phyloP scores from a whole-genome alignment of 1,140 invertebrate species.

The Notospermus geniculatus region DNA sequence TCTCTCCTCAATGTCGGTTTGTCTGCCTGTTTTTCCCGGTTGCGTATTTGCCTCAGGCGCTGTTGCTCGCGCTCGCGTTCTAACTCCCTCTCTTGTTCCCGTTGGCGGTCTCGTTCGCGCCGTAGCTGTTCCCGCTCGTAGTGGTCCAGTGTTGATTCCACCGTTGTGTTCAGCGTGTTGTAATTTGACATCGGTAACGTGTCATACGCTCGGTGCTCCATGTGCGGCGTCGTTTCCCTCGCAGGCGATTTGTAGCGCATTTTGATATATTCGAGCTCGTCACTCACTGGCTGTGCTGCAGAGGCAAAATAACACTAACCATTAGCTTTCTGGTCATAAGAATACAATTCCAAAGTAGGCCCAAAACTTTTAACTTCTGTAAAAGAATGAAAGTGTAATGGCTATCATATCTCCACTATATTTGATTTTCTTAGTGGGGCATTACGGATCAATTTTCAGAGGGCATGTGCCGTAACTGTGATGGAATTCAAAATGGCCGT shows the following conservation, averaged over 20 bases:
- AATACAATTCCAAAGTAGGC: too few relatives aligned
- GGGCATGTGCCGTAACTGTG: too few relatives aligned
- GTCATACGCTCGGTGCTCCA: slow-evolving; percentile 25
- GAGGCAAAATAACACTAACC: too few relatives aligned
- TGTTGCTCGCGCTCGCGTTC: slow-evolving; percentile 17
- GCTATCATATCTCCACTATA: too few relatives aligned
- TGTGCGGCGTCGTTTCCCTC: slow-evolving; percentile 13
- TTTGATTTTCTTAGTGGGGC: too few relatives aligned
- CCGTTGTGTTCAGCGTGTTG: slow-evolving; percentile 2
- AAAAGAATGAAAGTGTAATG: too few relatives aligned
- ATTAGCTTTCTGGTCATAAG: too few relatives aligned
- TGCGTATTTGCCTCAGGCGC: slow-evolving; percentile 33
- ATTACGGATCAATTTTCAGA: too few relatives aligned
- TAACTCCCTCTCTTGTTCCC: neutral
- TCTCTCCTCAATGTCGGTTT: slow-evolving; percentile 20
- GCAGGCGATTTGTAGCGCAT: slow-evolving; percentile 45
- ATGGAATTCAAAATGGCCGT: too few relatives aligned
- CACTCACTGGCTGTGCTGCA: slow-evolving; percentile 47
- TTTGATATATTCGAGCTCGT: slow-evolving; percentile 55
- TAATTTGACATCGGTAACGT: slow-evolving; percentile 21
- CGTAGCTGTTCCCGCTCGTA: neutral
- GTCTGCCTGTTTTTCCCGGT: slow-evolving; percentile 36
- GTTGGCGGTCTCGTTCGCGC: neutral
- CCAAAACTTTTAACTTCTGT: too few relatives aligned
- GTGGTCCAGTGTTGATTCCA: neutral